Evolutionary conservation across 2,797 vertebrate species (phyloP), one percentile per base, ranked within the genome.

Genomic region (Enteromius viviparus): DNA sequence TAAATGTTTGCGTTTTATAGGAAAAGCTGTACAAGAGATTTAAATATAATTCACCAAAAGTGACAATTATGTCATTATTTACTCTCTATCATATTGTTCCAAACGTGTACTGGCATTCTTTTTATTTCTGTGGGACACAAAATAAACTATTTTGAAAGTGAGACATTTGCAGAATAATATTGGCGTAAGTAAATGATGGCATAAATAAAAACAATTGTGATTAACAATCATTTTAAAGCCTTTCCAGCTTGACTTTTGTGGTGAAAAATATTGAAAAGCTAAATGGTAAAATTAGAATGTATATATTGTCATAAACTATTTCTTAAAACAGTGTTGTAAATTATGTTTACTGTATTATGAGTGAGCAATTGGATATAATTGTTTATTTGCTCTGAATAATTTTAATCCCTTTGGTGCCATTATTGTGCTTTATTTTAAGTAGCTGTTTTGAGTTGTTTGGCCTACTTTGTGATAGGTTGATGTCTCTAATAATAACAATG

Each of bases 401-500:
- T 77, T 23, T 5, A 37, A 47, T 17, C 40, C n/a, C 1, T 53
- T 40, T 69, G 9, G 15, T 71, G 51, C 10, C 26, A 64, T 23
- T 55, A 40, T 40, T 53, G 29, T 78, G 9, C 23, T 53, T 66
- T 66, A 78, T 64, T 19, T 75, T 34, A 71, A 47, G 34, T 17
- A 37, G 32, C 42, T 53, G 40, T 58, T 40, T 23, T 45, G 19
- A 72, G 32, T 79, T 62, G 32, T 64, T 72, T 84, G 15, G 53
- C 69, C 68, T 47, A 45, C 49, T 58, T 78, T 65, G 15, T 32
- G 58, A 23, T 80, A 58, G 53, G 17, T 75, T 76, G 49, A 23
- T 80, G 37, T 68, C 62, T n/a, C 58, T 68, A 37, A 84, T 66
- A 80, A 75, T 75, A 69, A 58, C 9, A 1, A 55, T 3, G 4